These are phyloP conservation scores for Cyphomyrus plagiostoma DNA, from an alignment of 2,113 vertebrate species.

Conservation along the genomic window DNA sequence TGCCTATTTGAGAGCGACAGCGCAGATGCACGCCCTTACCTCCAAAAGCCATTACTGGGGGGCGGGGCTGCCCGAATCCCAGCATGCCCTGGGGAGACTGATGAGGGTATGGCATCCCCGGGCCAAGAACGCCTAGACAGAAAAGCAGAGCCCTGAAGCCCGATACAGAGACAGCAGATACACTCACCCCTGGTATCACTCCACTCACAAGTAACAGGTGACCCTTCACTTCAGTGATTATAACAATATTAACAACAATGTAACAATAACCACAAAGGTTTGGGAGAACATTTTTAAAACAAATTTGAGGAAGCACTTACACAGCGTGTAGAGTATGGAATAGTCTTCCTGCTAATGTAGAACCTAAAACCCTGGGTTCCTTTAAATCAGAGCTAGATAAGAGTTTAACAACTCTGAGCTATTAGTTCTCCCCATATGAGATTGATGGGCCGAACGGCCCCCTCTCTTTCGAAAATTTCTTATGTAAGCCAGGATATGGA, in stretches of 20 bases:
- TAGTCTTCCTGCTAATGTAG: too few relatives aligned
- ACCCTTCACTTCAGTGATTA: background rate
- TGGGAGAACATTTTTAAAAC: too few relatives aligned
- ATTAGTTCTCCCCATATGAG: too few relatives aligned
- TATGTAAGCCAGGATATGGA: too few relatives aligned
- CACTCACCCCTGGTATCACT: background rate
- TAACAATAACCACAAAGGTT: background rate
- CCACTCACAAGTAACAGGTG: background rate
- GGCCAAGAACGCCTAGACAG: conserved; percentile 50
- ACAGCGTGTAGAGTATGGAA: too few relatives aligned
- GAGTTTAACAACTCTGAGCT: too few relatives aligned
- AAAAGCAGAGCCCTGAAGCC: background rate
- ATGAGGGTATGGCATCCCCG: conserved; percentile 73
- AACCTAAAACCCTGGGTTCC: too few relatives aligned
- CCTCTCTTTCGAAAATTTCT: too few relatives aligned
- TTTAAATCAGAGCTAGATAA: too few relatives aligned
- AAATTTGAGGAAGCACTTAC: too few relatives aligned
- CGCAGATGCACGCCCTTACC: conserved; percentile 49
- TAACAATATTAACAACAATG: background rate
- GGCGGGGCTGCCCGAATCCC: conserved; percentile 80
- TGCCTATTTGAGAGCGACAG: background rate
- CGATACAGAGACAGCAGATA: background rate
- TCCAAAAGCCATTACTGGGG: conserved; percentile 78
- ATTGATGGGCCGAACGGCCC: too few relatives aligned
- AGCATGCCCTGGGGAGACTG: conserved; percentile 76